Evolutionary conservation across 2,888 invertebrate genomes (phyloP).

Genomic region (Andricus quercusramuli): DNA sequence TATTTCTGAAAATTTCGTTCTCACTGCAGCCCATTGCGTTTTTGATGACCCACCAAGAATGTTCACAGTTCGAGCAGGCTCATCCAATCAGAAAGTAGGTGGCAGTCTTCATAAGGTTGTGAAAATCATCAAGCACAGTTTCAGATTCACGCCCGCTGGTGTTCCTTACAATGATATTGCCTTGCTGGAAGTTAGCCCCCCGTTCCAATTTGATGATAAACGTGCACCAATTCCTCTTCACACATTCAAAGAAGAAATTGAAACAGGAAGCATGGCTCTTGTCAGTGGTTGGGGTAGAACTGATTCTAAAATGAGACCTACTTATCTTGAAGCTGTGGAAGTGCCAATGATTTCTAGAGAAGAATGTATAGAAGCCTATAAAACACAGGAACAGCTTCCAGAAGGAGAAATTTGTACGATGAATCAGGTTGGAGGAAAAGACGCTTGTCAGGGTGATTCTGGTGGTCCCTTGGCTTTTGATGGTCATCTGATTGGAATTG

Average conservation of each 20-base stretch:
- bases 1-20: slow-evolving; percentile 78
- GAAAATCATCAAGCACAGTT: slow-evolving; percentile 79
- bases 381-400: neutral
- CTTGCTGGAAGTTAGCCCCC: slow-evolving; percentile 79
- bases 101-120: slow-evolving; percentile 79
- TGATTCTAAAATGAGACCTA: neutral
- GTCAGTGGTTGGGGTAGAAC: slow-evolving; percentile 63
- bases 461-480: slow-evolving; percentile 44
- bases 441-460: slow-evolving; percentile 49
- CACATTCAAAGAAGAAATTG: slow-evolving; percentile 59
- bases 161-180: slow-evolving; percentile 79
- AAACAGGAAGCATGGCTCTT: slow-evolving; percentile 41
- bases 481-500: slow-evolving; percentile 43
- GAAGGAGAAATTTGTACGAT: slow-evolving; percentile 44
- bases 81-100: slow-evolving; percentile 78
- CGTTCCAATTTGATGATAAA: slow-evolving; percentile 78
- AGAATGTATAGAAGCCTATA: neutral
- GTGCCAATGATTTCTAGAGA: slow-evolving; percentile 29
- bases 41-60: slow-evolving; percentile 65
- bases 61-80: slow-evolving; percentile 79
- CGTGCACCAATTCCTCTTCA: slow-evolving; percentile 79
- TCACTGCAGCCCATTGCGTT: slow-evolving; percentile 83
- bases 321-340: slow-evolving; percentile 25
- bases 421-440: slow-evolving; percentile 21
- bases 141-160: slow-evolving; percentile 65